A percentile compares a stretch with the other conserved stretches of the same genome.
Evolutionary conservation across 1,140 invertebrate species (phyloP).

Genomic region (Rhagoletis pomonella): DNA sequence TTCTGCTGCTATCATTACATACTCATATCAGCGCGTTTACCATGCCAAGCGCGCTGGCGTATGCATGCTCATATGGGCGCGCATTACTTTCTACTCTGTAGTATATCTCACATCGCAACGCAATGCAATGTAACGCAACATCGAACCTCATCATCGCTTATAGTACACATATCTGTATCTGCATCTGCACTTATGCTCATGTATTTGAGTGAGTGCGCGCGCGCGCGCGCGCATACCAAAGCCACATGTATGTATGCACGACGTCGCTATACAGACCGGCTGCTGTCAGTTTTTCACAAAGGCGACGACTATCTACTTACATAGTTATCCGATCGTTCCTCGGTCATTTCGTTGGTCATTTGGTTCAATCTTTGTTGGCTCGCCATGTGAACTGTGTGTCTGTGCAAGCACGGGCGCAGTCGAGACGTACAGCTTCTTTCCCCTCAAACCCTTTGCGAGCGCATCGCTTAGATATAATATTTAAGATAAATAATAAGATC

Average conservation of each 20-base stretch:
- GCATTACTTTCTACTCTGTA: background rate
- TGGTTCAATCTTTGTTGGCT: background rate
- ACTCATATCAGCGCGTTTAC: background rate
- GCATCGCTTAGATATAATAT: conserved; percentile 56
- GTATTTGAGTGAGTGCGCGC: background rate
- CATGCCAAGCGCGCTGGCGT: conserved; percentile 18
- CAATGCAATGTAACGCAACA: background rate
- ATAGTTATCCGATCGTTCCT: background rate
- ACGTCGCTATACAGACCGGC: background rate
- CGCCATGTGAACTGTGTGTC: conserved; percentile 1
- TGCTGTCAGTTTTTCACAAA: conserved; percentile 8
- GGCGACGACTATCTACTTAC: background rate
- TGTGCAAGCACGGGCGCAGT: background rate
- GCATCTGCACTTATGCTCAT: conserved; percentile 51
- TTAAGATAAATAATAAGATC: conserved; percentile 58
- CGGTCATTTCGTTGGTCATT: conserved; percentile 27
- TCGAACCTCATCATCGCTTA: background rate
- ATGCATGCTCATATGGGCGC: background rate
- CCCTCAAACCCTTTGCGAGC: background rate
- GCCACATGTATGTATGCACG: background rate
- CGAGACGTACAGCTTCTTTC: background rate
- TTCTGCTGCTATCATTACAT: background rate
- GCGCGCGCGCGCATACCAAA: conserved; percentile 9
- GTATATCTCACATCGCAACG: background rate
- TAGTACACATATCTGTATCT: conserved; percentile 17